Percentiles rank a stretch among this genome's conserved stretches.
Conservation (phyloP, 2,797 vertebrate genomes). For the Lepus townsendii region DNA sequence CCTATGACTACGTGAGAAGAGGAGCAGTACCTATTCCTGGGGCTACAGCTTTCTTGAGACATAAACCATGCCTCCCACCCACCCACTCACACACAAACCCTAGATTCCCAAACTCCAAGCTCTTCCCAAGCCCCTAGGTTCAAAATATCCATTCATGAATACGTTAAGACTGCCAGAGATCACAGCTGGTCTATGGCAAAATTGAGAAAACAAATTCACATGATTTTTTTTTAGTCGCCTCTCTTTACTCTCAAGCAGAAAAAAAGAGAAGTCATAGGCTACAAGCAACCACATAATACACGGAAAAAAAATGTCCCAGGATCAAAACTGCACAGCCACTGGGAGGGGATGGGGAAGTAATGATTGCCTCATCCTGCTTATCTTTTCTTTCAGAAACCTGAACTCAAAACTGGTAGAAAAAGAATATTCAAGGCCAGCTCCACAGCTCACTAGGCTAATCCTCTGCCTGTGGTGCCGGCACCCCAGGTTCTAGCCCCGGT, state of each 20-base stretch:
- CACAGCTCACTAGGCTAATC: too few relatives aligned
- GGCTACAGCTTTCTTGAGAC: not conserved
- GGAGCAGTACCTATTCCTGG: not conserved
- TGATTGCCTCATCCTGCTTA: not conserved
- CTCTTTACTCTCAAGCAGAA: constrained; percentile 41
- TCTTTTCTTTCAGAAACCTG: not conserved
- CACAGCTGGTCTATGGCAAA: not conserved
- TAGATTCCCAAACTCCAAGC: not conserved
- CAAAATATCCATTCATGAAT: not conserved
- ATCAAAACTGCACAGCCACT: not conserved
- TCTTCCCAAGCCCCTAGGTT: not conserved
- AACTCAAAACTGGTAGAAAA: not conserved
- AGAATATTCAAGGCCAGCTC: not conserved
- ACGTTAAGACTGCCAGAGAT: not conserved
- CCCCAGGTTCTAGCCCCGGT: too few relatives aligned
- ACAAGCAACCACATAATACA: not conserved
- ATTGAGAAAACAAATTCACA: not conserved
- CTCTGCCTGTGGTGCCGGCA: too few relatives aligned
- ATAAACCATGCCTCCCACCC: not conserved
- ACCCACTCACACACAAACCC: not conserved
- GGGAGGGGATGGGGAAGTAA: not conserved
- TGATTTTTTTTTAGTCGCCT: not conserved
- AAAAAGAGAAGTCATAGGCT: constrained; percentile 16
- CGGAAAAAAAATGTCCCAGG: not conserved
- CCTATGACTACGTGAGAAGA: not conserved